Percentiles rank a stretch among this genome's conserved stretches.
These are phyloP conservation scores for Bemisia tabaci DNA, from an alignment of 1,140 invertebrate genomes.

Conservation along the genomic window DNA sequence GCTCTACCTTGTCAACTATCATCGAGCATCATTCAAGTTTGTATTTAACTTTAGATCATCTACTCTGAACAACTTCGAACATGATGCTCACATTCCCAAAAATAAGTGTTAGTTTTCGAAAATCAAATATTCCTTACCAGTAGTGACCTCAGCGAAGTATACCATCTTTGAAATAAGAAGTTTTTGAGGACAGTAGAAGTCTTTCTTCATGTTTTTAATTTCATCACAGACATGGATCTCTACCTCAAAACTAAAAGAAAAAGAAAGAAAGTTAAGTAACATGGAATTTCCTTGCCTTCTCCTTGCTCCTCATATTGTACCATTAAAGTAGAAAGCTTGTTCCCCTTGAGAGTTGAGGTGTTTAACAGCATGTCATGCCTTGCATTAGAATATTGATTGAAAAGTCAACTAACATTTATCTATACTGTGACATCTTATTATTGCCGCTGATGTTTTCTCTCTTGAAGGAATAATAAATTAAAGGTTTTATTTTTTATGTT, in stretches of 20 bases:
- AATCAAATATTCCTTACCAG: too few relatives aligned
- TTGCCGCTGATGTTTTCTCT: too few relatives aligned
- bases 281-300: neutral
- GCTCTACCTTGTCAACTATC: too few relatives aligned
- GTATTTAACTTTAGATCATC: too few relatives aligned
- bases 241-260: conserved; percentile 49
- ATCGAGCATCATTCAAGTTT: too few relatives aligned
- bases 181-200: conserved; percentile 75
- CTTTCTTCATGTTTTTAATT: conserved; percentile 68
- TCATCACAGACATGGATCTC: conserved; percentile 81
- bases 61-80: too few relatives aligned
- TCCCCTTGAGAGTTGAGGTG: neutral
- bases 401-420: too few relatives aligned
- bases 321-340: neutral
- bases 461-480: too few relatives aligned
- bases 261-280: conserved; percentile 14
- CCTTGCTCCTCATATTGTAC: conserved; percentile 1
- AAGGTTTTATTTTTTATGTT: too few relatives aligned
- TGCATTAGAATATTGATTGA: neutral
- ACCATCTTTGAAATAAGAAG: conserved; percentile 81
- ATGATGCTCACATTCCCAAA: too few relatives aligned
- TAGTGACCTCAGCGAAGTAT: conserved; percentile 80
- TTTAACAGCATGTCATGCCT: neutral
- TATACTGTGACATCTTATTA: too few relatives aligned
- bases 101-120: too few relatives aligned